phyloP scores from a whole-genome alignment of 1,140 invertebrate genomes.

The Drosophila ficusphila region DNA sequence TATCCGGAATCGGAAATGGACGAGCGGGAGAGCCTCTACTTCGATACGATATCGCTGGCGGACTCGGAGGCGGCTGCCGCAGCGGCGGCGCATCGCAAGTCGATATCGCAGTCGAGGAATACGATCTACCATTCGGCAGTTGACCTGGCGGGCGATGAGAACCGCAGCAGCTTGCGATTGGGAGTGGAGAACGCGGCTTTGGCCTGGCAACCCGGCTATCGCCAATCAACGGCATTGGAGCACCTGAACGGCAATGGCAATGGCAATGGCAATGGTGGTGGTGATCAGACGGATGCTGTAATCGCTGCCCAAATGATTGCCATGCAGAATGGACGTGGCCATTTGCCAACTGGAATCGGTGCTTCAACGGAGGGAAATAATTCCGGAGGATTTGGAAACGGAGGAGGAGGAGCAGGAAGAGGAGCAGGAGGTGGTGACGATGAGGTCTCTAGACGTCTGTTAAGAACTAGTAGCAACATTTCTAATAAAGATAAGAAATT shows the following conservation, averaged over 20 bases:
- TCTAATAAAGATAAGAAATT: conserved; percentile 84
- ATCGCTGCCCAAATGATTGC: conserved; percentile 71
- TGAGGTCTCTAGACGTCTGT: conserved; percentile 84
- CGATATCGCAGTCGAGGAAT: conserved; percentile 79
- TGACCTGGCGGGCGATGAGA: conserved; percentile 72
- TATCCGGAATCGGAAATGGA: conserved; percentile 83
- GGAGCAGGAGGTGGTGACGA: conserved; percentile 52
- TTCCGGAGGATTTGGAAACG: no score
- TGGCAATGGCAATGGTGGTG: neutral
- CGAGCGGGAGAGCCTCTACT: conserved; percentile 82
- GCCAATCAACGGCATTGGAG: conserved; percentile 75
- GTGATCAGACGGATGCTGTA: conserved; percentile 68
- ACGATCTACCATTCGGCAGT: conserved; percentile 83
- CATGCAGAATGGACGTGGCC: conserved; percentile 72
- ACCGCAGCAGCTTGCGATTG: conserved; percentile 56
- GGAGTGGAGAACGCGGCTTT: conserved; percentile 36
- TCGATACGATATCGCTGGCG: conserved; percentile 82
- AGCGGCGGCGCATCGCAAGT: conserved; percentile 78
- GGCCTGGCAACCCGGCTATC: conserved; percentile 73
- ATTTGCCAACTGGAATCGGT: conserved; percentile 64
- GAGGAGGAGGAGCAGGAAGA: conserved; percentile 6
- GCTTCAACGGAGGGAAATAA: no score
- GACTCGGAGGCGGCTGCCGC: conserved; percentile 78
- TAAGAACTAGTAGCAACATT: conserved; percentile 82
- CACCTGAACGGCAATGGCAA: conserved; percentile 67